A percentile compares a stretch with the other conserved stretches of the same genome.
phyloP scores from a whole-genome alignment of 2,888 invertebrate species.

The Diogma glabrata region DNA sequence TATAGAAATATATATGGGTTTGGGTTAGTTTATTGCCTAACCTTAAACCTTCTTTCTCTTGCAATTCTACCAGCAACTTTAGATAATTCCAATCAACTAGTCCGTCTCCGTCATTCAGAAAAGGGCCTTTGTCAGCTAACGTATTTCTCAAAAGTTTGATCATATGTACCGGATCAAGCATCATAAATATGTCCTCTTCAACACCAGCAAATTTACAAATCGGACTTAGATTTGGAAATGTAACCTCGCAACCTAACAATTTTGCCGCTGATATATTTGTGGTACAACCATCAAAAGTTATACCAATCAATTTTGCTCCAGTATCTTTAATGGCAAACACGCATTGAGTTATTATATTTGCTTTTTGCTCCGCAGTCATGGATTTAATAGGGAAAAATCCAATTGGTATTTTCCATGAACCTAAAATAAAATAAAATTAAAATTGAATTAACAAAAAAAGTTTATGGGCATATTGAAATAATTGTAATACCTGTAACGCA shows the following conservation, averaged over 20 bases:
- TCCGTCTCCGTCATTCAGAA: background rate
- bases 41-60: background rate
- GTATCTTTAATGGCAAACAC: background rate
- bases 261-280: background rate
- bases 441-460: background rate
- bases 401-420: background rate
- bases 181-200: background rate
- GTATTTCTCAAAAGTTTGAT: background rate
- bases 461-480: no score
- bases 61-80: conserved; percentile 12
- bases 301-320: background rate
- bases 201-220: background rate
- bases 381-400: background rate
- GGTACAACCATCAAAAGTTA: background rate
- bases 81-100: background rate
- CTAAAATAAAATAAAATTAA: background rate
- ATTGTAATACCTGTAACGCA: background rate
- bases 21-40: background rate
- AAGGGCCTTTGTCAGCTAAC: background rate
- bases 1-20: background rate
- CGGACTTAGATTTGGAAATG: background rate
- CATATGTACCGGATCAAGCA: background rate
- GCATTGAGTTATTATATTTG: background rate
- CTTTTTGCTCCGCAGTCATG: background rate
- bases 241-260: background rate